These are phyloP conservation scores for Mallotus villosus DNA, from an alignment of 2,797 vertebrate species.

Conservation along the genomic window DNA sequence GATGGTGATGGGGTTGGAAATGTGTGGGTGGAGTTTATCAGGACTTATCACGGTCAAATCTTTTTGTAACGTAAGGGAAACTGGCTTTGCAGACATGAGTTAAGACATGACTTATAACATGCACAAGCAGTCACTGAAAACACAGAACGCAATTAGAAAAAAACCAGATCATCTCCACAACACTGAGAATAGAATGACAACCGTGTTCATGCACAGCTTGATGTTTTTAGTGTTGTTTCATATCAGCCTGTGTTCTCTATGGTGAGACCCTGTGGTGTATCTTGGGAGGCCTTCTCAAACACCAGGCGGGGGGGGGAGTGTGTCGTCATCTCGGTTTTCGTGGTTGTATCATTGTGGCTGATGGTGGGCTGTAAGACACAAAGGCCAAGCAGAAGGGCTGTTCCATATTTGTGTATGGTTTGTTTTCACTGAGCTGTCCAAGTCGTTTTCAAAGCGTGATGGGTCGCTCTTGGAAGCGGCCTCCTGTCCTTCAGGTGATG, in stretches of 20 bases:
- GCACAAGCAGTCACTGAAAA: neutral
- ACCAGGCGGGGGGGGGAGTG: too few species aligned
- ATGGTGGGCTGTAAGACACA: too few species aligned
- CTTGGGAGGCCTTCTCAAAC: neutral
- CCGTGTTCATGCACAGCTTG: neutral
- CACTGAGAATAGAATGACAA: neutral
- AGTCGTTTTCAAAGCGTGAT: neutral
- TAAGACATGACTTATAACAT: neutral
- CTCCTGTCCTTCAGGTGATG: neutral
- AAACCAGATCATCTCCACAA: neutral
- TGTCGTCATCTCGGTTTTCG: neutral
- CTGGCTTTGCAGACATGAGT: neutral
- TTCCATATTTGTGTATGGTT: neutral
- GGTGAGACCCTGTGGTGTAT: neutral
- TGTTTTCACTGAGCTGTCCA: neutral
- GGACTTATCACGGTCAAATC: too few species aligned
- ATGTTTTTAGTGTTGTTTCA: neutral
- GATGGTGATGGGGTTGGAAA: neutral
- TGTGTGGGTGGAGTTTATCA: too few species aligned
- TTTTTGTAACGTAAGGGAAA: too few species aligned
- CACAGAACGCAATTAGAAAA: neutral
- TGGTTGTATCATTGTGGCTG: neutral
- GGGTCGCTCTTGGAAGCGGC: neutral
- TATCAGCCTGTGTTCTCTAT: neutral
- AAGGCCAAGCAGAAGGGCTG: neutral